Base-by-base conservation (phyloP, 1,140 invertebrate genomes). In the Listronotus bonariensis region DNA sequence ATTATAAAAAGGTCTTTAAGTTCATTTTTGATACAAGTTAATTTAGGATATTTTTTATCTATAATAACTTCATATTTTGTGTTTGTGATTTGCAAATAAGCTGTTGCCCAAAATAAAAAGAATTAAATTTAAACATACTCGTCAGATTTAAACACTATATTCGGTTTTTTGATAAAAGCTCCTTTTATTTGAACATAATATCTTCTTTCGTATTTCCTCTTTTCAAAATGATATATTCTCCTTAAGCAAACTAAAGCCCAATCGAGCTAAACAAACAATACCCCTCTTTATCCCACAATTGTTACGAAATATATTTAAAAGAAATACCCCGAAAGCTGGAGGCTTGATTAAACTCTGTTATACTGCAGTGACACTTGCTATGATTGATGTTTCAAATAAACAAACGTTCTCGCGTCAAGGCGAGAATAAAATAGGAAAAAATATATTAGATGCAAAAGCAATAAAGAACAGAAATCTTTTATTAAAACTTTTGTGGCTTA, bases 301-400 rank as follows among this genome's bases (percentile, higher is more conserved):
- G 45, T 60, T 40, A 51, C 67, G 53, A 68, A 60, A 62, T 49
- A 62, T 64, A 64, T 64, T 64, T 64, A 56, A 64, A 64, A 62
- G 60, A 62, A 62, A 62, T 62, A 52, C 43, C 46, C 58, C 42
- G 18, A 40, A 55, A 53, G 31, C 41, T 31, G 46, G 43, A 45
- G 60, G 55, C 70, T 74, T 72, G 70, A 74, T 74, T 74, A 74
- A 74, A 74, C 68, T 67, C 63, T 64, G 68, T 68, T 65, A 68
- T 68, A 62, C 59, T 68, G 67, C 65, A 62, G 60, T 54, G 72
- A 74, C 70, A 67, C 57, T 63, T 67, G 52, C 46, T 62, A 68
- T 74, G 72, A 74, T 74, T 74, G 72, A 74, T 74, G 70, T 69
- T 67, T 63, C 65, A 62, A 67, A 72, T 72, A 74, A 74, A 72